These are phyloP conservation scores for Aplodontia rufa DNA, from an alignment of 2,113 vertebrate genomes.

Conservation along the genomic window DNA sequence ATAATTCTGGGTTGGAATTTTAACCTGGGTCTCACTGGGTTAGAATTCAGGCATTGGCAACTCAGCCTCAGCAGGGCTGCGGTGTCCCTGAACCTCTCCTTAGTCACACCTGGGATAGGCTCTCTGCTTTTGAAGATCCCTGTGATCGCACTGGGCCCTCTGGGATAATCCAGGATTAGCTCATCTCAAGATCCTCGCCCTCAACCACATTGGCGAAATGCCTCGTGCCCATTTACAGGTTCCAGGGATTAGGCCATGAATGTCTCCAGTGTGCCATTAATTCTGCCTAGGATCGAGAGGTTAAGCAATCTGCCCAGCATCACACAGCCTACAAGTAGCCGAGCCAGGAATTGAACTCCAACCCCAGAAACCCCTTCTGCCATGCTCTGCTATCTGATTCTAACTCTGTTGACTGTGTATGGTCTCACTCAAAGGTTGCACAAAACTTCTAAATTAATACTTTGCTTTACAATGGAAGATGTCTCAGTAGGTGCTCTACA, in stretches of 20 bases:
- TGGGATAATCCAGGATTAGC: neutral
- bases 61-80: rapidly evolving
- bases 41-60: neutral
- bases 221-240: neutral
- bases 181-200: neutral
- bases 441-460: neutral
- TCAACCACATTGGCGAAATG: neutral
- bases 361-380: neutral
- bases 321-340: neutral
- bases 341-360: neutral
- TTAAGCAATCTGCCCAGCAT: neutral
- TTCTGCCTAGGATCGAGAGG: neutral
- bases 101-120: neutral
- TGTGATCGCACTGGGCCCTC: neutral
- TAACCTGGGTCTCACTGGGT: neutral
- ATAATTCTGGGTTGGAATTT: neutral
- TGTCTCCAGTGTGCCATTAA: neutral
- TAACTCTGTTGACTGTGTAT: neutral
- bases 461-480: neutral
- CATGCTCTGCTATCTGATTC: rapidly evolving
- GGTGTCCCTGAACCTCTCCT: rapidly evolving
- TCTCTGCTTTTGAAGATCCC: neutral
- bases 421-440: neutral
- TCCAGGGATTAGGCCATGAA: neutral
- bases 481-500: neutral